Evolutionary conservation across 2,797 vertebrate genomes (phyloP), one percentile per base, ranked within the genome.

Genomic region (Crax fasciolata): DNA sequence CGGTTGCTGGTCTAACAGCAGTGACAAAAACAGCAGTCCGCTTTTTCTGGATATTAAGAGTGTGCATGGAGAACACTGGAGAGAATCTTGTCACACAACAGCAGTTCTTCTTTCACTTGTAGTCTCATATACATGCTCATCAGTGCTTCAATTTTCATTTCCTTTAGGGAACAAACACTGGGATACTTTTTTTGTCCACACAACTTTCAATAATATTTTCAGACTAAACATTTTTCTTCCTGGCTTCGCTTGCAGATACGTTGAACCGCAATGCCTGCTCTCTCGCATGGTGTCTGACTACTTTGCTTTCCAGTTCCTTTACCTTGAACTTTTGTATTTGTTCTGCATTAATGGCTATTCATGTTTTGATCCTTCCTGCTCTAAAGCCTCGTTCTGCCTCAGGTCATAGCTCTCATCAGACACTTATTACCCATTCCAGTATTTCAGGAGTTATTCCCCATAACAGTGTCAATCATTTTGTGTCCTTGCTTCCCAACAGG

Each of bases 291-390:
- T 12, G 32, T 43, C 66, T 83, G 78, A 3, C 46, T 48, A 9
- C 57, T 78, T 65, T 91, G 39, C 30, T 80, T 83, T 70, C 87
- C 28, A 0, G 2, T 65, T 87, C 54, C 51, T 70, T 75, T 58
- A 61, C 66, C 62, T 3, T 76, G 75, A 94, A 73, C 61, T 84
- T 65, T 44, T 58, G 46, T 48, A 62, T 62, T 74, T 86, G 16
- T 68, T 78, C 73, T 62, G 79, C 65, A 18, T 54, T 94, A 87
- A 87, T 68, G 57, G 65, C 68, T 74, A 43, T 54, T 74, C 39
- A 74, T 11, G 46, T 83, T 95, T 85, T 87, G 57, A 89, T 83
- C 65, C 57, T 85, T 94, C 84, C 78, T 11, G 71, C 52, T 89
- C 78, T 43, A 52, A 32, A 59, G 61, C 41, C 30, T 89, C 52